phyloP scores from a whole-genome alignment of 2,888 invertebrate species.

The Apamea sordens region DNA sequence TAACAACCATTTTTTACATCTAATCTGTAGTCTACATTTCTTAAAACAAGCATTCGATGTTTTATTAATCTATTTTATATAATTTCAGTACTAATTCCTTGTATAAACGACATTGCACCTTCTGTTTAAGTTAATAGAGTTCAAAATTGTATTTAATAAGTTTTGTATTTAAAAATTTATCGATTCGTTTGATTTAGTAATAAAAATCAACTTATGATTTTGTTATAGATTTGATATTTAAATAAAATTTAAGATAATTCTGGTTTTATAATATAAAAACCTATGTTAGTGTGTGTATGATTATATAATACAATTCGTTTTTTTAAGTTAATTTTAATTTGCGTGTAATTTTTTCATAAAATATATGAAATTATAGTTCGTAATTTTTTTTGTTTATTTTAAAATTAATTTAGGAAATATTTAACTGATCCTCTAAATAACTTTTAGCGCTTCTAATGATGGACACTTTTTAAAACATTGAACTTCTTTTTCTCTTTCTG shows the following conservation, averaged over 20 bases:
- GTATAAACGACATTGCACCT: neutral
- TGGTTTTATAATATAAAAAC: conserved; percentile 4
- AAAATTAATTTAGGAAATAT: no score
- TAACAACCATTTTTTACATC: conserved; percentile 35
- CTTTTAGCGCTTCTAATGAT: no score
- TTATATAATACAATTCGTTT: conserved; percentile 9
- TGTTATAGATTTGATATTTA: conserved; percentile 26
- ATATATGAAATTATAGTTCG: neutral
- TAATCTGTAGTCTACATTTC: neutral
- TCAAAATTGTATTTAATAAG: neutral
- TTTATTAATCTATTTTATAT: conserved; percentile 43
- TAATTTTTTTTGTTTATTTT: neutral
- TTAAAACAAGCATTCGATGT: conserved; percentile 11
- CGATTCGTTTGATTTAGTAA: conserved; percentile 47
- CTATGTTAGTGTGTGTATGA: conserved; percentile 1
- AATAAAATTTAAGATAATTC: conserved; percentile 6
- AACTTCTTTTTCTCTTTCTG: no score
- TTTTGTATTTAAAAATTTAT: conserved; percentile 6
- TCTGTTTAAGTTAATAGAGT: rapidly evolving
- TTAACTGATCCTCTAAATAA: no score
- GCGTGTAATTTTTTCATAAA: neutral
- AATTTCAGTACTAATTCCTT: neutral
- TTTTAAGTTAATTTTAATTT: neutral
- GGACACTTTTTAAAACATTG: no score
- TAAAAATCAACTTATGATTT: conserved; percentile 37